Evolutionary conservation across 1,140 invertebrate species (phyloP), one percentile per base, ranked within the genome.

Genomic region (Bombus sylvicola): DNA sequence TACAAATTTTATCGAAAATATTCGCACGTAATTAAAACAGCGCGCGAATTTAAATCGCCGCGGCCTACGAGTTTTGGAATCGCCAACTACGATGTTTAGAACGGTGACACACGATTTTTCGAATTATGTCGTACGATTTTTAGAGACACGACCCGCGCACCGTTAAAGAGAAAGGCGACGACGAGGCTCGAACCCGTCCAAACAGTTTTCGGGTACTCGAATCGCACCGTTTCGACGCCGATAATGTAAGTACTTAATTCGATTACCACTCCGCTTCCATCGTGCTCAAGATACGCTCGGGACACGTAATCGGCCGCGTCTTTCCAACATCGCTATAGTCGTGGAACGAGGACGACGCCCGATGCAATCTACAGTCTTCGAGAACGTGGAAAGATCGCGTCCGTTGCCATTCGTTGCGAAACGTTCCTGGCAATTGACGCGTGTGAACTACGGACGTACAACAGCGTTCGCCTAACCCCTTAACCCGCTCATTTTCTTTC

Each of bases 241-340:
- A 62, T 80, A 84, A 84, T 84, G 68, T 9, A 66, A 66, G 64
- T 69, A 31, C 83, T 72, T 80, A n/a, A 85, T 71, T 72, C 66
- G 68, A 85, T 85, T 85, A 85, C 41, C 31, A 53, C 18, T 79
- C 68, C 39, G 76, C 66, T 80, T 80, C 68, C 53, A 64, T 85
- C 83, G 43, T 34, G 76, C 53, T 64, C 57, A 31, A 73, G 68
- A 62, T 53, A 43, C 53, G 83, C 41, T 80, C 53, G 66, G 5
- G 1, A 25, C 76, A 34, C n/a, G 18, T 69, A 78, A 78, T 68
- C 82, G 47, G 39, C 37, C 39, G 57, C 76, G 66, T 84, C 83
- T 80, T 80, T 57, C 31, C 8, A 28, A 22, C 15, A 3, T 43
- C 22, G 62, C 41, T 31, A 28, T 34, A 28, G 28, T 31, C n/a